Evolutionary conservation across 2,113 vertebrate species (phyloP).

Genomic region (Pipa parva): DNA sequence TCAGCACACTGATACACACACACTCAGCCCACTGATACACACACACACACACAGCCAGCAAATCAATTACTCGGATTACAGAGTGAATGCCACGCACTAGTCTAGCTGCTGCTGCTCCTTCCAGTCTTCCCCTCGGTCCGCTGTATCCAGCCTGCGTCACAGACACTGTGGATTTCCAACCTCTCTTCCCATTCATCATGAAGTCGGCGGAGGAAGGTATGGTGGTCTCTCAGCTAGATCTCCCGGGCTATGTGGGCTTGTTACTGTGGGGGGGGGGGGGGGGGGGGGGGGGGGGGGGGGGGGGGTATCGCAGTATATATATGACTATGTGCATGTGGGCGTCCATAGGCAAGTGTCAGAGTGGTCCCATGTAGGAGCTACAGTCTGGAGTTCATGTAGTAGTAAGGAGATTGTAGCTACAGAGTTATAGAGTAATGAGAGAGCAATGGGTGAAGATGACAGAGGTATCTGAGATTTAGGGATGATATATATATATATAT

Average conservation of each 20-base stretch:
- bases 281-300: not conserved
- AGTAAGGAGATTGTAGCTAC: too few relatives aligned
- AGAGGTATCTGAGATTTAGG: too few relatives aligned
- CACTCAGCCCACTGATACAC: not conserved
- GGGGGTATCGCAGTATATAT: not conserved
- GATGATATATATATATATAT: too few relatives aligned
- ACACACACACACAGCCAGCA: slow-evolving; percentile 13
- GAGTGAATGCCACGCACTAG: slow-evolving; percentile 66
- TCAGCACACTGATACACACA: not conserved
- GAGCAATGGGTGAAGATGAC: too few relatives aligned
- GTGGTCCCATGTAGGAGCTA: too few relatives aligned
- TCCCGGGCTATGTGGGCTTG: not conserved
- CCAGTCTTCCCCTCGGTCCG: slow-evolving; percentile 72
- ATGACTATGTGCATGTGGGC: not conserved
- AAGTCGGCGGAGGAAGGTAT: slow-evolving; percentile 92
- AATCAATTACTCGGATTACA: slow-evolving; percentile 35
- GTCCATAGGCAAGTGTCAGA: too few relatives aligned
- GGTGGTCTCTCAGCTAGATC: not conserved
- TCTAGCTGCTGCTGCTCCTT: slow-evolving; percentile 52
- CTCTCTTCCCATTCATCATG: slow-evolving; percentile 61
- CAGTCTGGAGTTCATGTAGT: too few relatives aligned
- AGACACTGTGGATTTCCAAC: slow-evolving; percentile 61
- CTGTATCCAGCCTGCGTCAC: slow-evolving; percentile 55
- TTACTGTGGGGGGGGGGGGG: not conserved
- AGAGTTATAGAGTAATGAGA: too few relatives aligned